Evolutionary conservation across 1,140 invertebrate species (phyloP), one percentile per base, ranked within the genome.

Genomic region (Goniozus legneri): DNA sequence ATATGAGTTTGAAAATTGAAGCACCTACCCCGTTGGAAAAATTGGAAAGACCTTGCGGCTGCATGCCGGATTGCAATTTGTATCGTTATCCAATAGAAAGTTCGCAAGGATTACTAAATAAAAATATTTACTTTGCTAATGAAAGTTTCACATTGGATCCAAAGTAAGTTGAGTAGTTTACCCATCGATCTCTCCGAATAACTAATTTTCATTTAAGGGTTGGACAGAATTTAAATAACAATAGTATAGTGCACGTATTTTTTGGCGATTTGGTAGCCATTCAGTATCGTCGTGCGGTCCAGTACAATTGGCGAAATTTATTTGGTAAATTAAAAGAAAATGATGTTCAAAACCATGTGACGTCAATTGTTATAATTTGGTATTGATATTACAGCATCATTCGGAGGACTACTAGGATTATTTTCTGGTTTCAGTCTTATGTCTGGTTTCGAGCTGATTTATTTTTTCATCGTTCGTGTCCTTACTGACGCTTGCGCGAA

Each of bases 361-460:
- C n/a, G n/a, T n/a, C n/a, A n/a, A n/a, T n/a, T n/a, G n/a, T n/a
- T n/a, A n/a, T n/a, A n/a, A n/a, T n/a, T n/a, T n/a, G n/a, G n/a
- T n/a, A n/a, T n/a, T 33, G 14, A 53, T 33, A 44, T 79, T 78
- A 59, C 67, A 86, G 84, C 82, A 54, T 81, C 81, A n/a, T 84
- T 84, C 54, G 84, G 84, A 0, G 84, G 84, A 6, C 65, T 86
- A 0, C 56, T 86, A 1, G 81, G 83, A 14, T 60, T 86, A 15
- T 83, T 84, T 62, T 73, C 83, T 18, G 85, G 84, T 2, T 85
- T 86, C 57, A 85, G 82, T 37, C 72, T 86, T n/a, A 80, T 86
- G 42, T 81, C 83, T 0, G 78, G 75, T 1, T 80, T 84, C 31
- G 85, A 87, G 60, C 68, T 86, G 30, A 16, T 84, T 3, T 80